A percentile compares a stretch with the other conserved stretches of the same genome.
These are phyloP conservation scores for Drosophila chauvacae DNA, from an alignment of 1,140 invertebrate species.

Conservation along the genomic window DNA sequence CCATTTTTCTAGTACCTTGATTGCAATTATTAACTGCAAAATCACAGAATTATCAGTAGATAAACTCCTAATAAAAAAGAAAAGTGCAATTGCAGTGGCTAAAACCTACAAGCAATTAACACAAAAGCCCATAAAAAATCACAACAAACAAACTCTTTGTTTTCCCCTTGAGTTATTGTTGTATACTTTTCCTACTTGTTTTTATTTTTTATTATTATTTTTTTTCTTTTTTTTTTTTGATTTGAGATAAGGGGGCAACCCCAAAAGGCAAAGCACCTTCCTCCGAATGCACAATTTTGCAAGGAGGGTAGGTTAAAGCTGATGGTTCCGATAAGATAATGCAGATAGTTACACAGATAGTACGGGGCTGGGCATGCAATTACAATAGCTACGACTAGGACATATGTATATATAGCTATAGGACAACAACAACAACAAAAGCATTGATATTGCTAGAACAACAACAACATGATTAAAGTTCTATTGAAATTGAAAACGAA, in stretches of 20 bases:
- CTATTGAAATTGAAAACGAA: conserved; percentile 2
- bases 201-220: background rate
- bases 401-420: background rate
- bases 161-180: background rate
- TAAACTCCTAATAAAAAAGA: no score
- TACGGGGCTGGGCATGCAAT: conserved; percentile 40
- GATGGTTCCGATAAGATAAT: conserved; percentile 66
- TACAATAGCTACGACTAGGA: conserved; percentile 36
- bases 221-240: background rate
- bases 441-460: background rate
- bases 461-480: conserved; percentile 6
- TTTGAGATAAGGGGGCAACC: conserved; percentile 35
- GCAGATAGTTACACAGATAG: conserved; percentile 55
- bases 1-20: background rate
- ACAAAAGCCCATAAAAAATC: conserved; percentile 25
- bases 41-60: background rate
- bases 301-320: conserved; percentile 20
- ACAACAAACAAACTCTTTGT: conserved; percentile 21
- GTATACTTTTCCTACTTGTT: background rate
- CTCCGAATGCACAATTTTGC: conserved; percentile 29
- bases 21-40: background rate
- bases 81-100: background rate
- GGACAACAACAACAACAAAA: conserved; percentile 12
- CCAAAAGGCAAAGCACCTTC: conserved; percentile 25
- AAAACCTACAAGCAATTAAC: conserved; percentile 19